Base-by-base conservation (phyloP, 2,888 invertebrate genomes). In the Synanthedon vespiformis region DNA sequence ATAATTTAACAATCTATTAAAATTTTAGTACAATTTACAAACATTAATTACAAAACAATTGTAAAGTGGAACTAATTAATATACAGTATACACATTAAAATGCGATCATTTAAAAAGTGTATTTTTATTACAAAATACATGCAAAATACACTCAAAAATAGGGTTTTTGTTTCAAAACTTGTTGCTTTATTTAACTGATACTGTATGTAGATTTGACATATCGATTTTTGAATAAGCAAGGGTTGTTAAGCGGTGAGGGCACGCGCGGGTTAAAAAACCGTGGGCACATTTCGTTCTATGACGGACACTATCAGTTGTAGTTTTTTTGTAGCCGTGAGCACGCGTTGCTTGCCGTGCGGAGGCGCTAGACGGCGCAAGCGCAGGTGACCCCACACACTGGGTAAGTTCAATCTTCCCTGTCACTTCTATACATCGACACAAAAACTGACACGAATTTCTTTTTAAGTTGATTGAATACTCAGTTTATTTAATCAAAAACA, bases 151-250 rank as follows among this genome's bases (percentile, higher is more conserved):
- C 22, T 34, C 10, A 34, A 34, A 34, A 34, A 10, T 34, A 34
- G 10, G 34, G 8, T 34, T 34, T 34, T 34, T 34, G 34, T 34
- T 34, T 10, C 10, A 10, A 34, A 34, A 34, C 34, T 34, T 34
- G 34, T 10, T 34, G 34, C 8, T 34, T 10, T 34, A 34, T 10
- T 8, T 10, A 1, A 34, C 34, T 34, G 34, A 34, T 2, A 14
- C 4, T 44, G 44, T 44, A 14, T 16, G 48, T 48, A 16, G 48
- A 16, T 16, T 44, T 71, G 70, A 75, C 61, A 74, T 68, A 68
- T 70, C 66, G 68, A 67, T 74, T 71, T 74, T 77, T 83, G 80
- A 75, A 79, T 81, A 80, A 74, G 83, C 73, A 80, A 85, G 87
- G 86, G 85, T 82, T 85, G 74, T 70, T 69, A 70, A 71, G 63